Percentiles rank a stretch among this genome's conserved stretches.
Evolutionary conservation across 2,113 vertebrate genomes (phyloP).

Genomic region (Chaenogobius annularis): DNA sequence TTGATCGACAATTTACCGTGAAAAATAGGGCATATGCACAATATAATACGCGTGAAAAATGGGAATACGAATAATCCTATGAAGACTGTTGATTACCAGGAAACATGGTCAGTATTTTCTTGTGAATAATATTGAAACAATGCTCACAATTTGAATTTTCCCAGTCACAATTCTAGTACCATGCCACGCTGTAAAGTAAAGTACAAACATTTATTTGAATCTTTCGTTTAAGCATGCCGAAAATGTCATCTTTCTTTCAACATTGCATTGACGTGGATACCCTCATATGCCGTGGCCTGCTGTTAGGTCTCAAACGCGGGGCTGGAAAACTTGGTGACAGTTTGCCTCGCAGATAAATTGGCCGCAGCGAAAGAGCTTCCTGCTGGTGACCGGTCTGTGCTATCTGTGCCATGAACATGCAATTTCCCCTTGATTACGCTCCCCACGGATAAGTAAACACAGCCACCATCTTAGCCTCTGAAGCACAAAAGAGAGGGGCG

Average conservation of each 20-base stretch:
- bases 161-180: background rate
- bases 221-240: background rate
- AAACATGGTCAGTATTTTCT: no score
- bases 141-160: no score
- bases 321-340: constrained; percentile 60
- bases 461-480: constrained; percentile 54
- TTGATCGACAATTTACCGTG: no score
- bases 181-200: background rate
- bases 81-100: no score
- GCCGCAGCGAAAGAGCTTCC: constrained; percentile 62
- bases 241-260: background rate
- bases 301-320: constrained; percentile 44
- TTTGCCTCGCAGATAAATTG: constrained; percentile 69
- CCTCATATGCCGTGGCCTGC: constrained; percentile 11
- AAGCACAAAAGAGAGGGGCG: constrained; percentile 54
- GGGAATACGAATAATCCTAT: background rate
- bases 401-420: constrained; percentile 71
- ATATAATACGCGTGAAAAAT: no score
- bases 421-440: constrained; percentile 72
- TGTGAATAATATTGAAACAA: no score
- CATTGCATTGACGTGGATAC: background rate
- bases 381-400: constrained; percentile 66
- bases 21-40: no score
- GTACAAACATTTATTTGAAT: background rate
- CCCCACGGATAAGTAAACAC: constrained; percentile 68